These are phyloP conservation scores for Ginglymostoma cirratum DNA, from an alignment of 2,113 vertebrate genomes.

Conservation along the genomic window DNA sequence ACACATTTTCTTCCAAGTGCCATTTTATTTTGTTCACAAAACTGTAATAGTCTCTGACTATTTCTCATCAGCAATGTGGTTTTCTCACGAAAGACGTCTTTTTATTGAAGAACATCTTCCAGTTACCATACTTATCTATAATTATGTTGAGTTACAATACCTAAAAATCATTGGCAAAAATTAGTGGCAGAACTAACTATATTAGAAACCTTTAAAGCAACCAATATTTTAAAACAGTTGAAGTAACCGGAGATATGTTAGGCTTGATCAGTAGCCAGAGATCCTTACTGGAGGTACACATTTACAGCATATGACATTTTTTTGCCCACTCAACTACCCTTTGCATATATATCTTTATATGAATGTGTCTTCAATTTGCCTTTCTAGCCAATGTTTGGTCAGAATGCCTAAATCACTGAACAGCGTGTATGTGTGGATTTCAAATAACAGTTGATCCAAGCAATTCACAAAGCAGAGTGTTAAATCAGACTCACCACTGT, in stretches of 20 bases:
- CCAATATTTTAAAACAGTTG: neutral
- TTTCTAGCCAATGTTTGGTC: neutral
- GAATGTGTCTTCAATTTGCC: too few species aligned
- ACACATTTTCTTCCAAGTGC: neutral
- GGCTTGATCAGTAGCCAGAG: neutral
- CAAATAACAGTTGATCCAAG: neutral
- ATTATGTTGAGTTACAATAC: too few species aligned
- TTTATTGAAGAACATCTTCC: neutral
- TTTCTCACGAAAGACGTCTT: neutral
- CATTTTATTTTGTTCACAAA: neutral
- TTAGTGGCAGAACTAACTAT: neutral
- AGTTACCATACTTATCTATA: neutral
- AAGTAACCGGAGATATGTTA: neutral
- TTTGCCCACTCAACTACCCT: neutral
- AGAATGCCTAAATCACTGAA: neutral
- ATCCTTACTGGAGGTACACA: neutral
- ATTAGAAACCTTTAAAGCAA: neutral
- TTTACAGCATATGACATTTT: neutral
- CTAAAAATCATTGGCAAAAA: neutral
- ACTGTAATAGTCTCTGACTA: neutral
- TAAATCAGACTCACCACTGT: neutral
- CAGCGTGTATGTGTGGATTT: neutral
- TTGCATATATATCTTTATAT: too few species aligned
- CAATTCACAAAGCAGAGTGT: neutral
- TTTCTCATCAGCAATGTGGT: neutral